These are phyloP conservation scores for Minunthozetes semirufus DNA, from an alignment of 2,888 invertebrate species.

Conservation along the genomic window DNA sequence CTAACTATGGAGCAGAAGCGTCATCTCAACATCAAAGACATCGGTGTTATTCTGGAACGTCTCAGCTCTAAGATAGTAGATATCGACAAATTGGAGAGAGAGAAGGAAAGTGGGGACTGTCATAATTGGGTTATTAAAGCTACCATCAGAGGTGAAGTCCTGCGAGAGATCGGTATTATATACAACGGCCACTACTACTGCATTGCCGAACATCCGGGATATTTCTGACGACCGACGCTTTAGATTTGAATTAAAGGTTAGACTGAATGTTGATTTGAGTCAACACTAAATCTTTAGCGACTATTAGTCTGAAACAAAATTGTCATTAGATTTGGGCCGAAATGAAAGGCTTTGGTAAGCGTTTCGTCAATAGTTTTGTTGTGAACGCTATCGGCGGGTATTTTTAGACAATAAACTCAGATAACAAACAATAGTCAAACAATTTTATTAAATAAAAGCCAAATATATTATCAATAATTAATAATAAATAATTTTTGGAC, in stretches of 20 bases:
- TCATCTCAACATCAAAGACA: constrained; percentile 86
- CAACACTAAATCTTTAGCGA: constrained; percentile 14
- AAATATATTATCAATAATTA: background rate
- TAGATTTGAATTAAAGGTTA: background rate
- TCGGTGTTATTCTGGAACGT: constrained; percentile 85
- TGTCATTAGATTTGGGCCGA: constrained; percentile 13
- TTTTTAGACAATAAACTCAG: constrained; percentile 18
- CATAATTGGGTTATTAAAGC: constrained; percentile 97
- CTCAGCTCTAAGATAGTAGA: constrained; percentile 87
- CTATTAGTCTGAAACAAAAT: background rate
- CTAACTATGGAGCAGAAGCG: constrained; percentile 84
- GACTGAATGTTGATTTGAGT: background rate
- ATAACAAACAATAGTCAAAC: background rate
- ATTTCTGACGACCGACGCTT: constrained; percentile 48
- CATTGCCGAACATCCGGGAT: constrained; percentile 88
- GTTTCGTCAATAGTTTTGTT: background rate
- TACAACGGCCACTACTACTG: constrained; percentile 93
- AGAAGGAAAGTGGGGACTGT: constrained; percentile 85
- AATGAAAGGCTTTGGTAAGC: background rate
- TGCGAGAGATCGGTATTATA: constrained; percentile 83
- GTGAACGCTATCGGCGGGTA: constrained; percentile 10
- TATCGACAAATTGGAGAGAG: constrained; percentile 82
- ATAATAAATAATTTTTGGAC: background rate
- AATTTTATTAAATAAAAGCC: background rate
- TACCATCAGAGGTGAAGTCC: constrained; percentile 80